Percentiles rank a stretch among this genome's conserved stretches.
These are phyloP conservation scores for Lepus americanus DNA, from an alignment of 2,113 vertebrate species.

Conservation along the genomic window DNA sequence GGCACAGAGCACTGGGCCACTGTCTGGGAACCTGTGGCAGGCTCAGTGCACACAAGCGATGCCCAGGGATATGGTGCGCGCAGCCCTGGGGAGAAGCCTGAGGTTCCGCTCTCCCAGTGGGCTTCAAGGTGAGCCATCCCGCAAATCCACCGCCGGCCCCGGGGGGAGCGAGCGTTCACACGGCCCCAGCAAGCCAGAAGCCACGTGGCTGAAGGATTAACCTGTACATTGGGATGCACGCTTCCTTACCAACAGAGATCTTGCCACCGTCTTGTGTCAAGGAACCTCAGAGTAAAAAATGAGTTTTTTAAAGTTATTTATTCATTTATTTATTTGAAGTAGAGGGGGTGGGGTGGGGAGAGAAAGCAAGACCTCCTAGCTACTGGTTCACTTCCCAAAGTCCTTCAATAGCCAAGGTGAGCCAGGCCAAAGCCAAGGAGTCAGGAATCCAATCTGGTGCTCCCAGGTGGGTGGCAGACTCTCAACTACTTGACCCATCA, in stretches of 20 bases:
- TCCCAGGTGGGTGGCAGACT: too few relatives aligned
- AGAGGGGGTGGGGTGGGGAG: too few relatives aligned
- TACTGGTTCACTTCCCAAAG: too few relatives aligned
- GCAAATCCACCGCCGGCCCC: background rate
- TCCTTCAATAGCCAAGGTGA: too few relatives aligned
- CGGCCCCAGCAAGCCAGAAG: background rate
- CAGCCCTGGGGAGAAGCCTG: background rate
- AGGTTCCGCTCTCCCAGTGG: background rate
- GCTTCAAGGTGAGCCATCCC: background rate
- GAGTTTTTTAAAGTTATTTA: too few relatives aligned
- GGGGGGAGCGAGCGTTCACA: background rate
- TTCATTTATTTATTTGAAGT: too few relatives aligned
- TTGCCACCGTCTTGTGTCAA: background rate
- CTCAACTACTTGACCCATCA: too few relatives aligned
- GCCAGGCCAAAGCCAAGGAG: too few relatives aligned
- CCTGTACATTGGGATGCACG: background rate
- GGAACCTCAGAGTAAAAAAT: background rate
- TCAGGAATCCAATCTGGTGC: too few relatives aligned
- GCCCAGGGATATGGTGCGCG: background rate
- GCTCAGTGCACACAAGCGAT: background rate
- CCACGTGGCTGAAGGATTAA: background rate
- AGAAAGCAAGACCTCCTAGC: too few relatives aligned
- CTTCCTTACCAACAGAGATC: background rate
- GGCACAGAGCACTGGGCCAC: accelerated
- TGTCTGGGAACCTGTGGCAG: background rate